Evolutionary conservation across 64 coral and sea anemone species (phyloP), one percentile per base, ranked within the genome.

Genomic region (Acropora tenuis): DNA sequence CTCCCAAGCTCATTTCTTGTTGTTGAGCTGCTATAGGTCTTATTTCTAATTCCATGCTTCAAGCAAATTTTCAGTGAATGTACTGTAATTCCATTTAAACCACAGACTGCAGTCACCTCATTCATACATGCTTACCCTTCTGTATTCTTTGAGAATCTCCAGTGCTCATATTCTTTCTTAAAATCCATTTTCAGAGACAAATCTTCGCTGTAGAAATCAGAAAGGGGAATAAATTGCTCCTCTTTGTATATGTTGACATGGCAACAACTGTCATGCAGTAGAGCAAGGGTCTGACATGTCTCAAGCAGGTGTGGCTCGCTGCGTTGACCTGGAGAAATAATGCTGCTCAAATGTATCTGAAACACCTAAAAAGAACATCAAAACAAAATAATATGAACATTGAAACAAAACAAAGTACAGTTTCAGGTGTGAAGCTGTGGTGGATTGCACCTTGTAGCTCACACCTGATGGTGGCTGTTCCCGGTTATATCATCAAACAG

Each of bases 101-200:
- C 52, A 10, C 52, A 55, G 10, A 55, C 6, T 55, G 52, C 52
- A 7, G 10, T 4, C 20, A n/a, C 30, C 30, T 45, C 45, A 4
- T 1, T 6, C n/a, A 43, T 10, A 16, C 15, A 18, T 16, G 0
- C 43, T 18, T 80, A 94, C 92, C 92, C 75, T 58, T 83, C 69
- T 1, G 79, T 47, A 48, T 72, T 57, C 8, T 82, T 79, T 12
- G 41, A 18, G 43, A 19, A 57, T 88, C 87, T 87, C 96, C 96
- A 98, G 59, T 88, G 76, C 71, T 95, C 93, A 95, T 98, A 98
- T 86, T 98, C 96, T 48, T 93, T 93, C 79, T 98, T 98, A 13
- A 95, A 98, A 80, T 98, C 96, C 47, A 98, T 55, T 59, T 95
- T 98, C 11, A 93, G 86, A 3, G 96, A 98, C 57, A 98, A 94